Conservation (phyloP, 1,140 invertebrate species). For the Chrysoperla carnea region DNA sequence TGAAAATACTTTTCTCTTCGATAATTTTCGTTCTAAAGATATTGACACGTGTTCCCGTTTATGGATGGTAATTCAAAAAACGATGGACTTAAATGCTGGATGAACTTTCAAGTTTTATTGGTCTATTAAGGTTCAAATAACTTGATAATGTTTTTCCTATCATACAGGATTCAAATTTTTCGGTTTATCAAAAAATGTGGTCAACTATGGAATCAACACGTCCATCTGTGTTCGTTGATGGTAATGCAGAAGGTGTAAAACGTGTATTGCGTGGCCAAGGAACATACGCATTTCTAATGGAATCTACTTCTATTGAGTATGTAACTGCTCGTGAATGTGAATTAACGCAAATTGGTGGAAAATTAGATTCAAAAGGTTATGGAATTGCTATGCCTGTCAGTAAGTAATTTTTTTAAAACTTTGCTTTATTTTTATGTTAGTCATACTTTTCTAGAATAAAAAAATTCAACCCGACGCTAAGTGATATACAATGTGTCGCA, state of each 20-base stretch:
- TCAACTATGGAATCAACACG: slow-evolving; percentile 64
- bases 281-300: slow-evolving; percentile 70
- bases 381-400: slow-evolving; percentile 58
- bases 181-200: slow-evolving; percentile 48
- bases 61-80: too few relatives aligned
- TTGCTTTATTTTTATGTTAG: too few relatives aligned
- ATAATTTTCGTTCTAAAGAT: too few relatives aligned
- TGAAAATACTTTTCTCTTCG: too few relatives aligned
- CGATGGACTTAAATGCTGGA: too few relatives aligned
- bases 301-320: slow-evolving; percentile 66
- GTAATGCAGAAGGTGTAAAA: slow-evolving; percentile 68
- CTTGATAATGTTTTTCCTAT: too few relatives aligned
- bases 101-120: too few relatives aligned
- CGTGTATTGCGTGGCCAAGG: slow-evolving; percentile 51
- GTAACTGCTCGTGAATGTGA: slow-evolving; percentile 56
- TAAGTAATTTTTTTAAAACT: slow-evolving; percentile 25
- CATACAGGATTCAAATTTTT: slow-evolving; percentile 39
- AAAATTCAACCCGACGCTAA: too few relatives aligned
- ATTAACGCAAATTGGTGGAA: slow-evolving; percentile 54
- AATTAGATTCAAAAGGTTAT: slow-evolving; percentile 68
- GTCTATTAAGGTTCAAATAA: too few relatives aligned
- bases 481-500: too few relatives aligned
- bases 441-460: too few relatives aligned
- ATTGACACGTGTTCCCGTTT: too few relatives aligned
- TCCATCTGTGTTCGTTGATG: slow-evolving; percentile 64